phyloP scores from a whole-genome alignment of 2,888 invertebrate genomes.

The Dascillus cervinus region DNA sequence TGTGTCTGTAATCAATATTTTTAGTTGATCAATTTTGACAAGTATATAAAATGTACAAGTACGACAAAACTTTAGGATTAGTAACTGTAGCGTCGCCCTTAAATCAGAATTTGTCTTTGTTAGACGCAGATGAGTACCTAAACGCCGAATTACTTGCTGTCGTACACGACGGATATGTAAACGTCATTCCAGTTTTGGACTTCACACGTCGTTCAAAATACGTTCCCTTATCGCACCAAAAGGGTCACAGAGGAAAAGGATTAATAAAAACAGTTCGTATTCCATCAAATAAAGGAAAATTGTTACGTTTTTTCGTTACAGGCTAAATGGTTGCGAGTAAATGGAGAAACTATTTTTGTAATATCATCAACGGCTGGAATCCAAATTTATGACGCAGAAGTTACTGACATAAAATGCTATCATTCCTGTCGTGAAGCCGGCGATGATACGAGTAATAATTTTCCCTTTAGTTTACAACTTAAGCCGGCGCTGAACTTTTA shows the following conservation, averaged over 20 bases:
- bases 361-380: constrained; percentile 26
- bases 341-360: constrained; percentile 22
- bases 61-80: constrained; percentile 9
- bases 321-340: constrained; percentile 28
- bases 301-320: constrained; percentile 8
- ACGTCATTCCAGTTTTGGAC: constrained; percentile 25
- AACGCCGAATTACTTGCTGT: constrained; percentile 22
- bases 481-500: too few species aligned
- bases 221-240: constrained; percentile 20
- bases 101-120: constrained; percentile 23
- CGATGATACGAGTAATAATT: constrained; percentile 19
- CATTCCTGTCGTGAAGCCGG: constrained; percentile 20
- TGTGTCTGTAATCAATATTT: too few species aligned
- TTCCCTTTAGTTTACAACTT: too few species aligned
- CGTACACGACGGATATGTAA: constrained; percentile 25
- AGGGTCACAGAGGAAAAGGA: constrained; percentile 22
- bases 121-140: constrained; percentile 19
- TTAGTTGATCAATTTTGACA: too few species aligned
- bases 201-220: constrained; percentile 23
- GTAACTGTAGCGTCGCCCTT: constrained; percentile 22
- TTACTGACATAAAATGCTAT: constrained; percentile 21
- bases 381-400: constrained; percentile 26
- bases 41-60: constrained; percentile 10
- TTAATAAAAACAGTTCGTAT: constrained; percentile 21
- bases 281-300: neutral